Conservation (phyloP, 2,113 vertebrate species). For the Microcebus jonahi region DNA sequence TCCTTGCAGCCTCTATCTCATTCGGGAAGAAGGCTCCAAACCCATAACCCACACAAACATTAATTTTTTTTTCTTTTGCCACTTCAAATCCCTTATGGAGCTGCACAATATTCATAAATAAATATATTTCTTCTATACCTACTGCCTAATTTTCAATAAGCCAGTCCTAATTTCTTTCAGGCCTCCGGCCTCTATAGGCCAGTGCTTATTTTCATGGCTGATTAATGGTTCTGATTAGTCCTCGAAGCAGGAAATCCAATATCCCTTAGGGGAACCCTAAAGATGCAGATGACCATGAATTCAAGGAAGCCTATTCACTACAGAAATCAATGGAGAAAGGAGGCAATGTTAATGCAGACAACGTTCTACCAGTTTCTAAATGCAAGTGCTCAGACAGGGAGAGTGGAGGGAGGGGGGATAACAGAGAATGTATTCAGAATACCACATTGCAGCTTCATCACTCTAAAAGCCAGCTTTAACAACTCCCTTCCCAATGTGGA, state of each 20-base stretch:
- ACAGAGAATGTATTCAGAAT: constrained; percentile 80
- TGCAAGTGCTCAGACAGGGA: constrained; percentile 63
- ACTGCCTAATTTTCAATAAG: constrained; percentile 68
- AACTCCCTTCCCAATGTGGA: constrained; percentile 70
- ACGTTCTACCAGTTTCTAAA: constrained; percentile 77
- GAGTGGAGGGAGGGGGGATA: constrained; percentile 54
- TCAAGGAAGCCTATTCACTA: constrained; percentile 81
- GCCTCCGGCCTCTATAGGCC: constrained; percentile 57
- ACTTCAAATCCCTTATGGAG: neutral
- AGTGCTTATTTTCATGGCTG: constrained; percentile 73
- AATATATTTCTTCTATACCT: constrained; percentile 47
- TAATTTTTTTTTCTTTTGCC: neutral
- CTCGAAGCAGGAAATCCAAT: constrained; percentile 81
- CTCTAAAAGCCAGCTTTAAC: constrained; percentile 73
- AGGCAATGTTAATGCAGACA: constrained; percentile 78
- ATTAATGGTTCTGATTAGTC: constrained; percentile 82
- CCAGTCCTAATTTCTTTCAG: constrained; percentile 59
- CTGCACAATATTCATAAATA: neutral
- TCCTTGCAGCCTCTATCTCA: neutral
- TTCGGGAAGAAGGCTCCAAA: neutral
- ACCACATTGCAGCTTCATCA: constrained; percentile 58
- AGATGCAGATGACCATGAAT: constrained; percentile 79
- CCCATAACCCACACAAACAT: neutral
- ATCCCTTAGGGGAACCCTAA: constrained; percentile 81
- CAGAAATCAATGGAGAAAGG: constrained; percentile 82